Evolutionary conservation across 2,888 invertebrate genomes (phyloP).

Genomic region (Himalopsyche tibetana): DNA sequence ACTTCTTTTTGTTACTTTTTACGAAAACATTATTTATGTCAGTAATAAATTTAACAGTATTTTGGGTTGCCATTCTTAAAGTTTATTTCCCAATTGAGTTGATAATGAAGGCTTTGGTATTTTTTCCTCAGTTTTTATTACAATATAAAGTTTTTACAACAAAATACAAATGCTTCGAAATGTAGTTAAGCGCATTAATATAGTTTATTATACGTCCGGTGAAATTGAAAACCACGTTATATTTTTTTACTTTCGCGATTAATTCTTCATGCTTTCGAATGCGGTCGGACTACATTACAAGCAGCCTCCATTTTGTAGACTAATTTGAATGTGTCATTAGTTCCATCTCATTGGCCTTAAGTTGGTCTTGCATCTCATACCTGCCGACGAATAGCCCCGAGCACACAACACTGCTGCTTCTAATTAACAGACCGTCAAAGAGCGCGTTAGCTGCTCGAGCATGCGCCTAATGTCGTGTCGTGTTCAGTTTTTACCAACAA

Average conservation of each 20-base stretch:
- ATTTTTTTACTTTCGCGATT: neutral
- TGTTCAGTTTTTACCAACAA: slow-evolving; percentile 4
- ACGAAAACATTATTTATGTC: no score
- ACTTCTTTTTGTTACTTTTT: no score
- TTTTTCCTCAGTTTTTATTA: no score
- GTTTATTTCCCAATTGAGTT: no score
- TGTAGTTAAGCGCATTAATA: no score
- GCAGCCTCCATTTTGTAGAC: slow-evolving; percentile 29
- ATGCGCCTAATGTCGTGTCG: slow-evolving; percentile 32
- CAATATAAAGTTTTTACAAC: no score
- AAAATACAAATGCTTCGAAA: no score
- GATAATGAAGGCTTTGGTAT: no score
- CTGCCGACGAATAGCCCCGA: neutral
- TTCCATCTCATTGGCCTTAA: slow-evolving; percentile 38
- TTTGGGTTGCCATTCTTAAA: no score
- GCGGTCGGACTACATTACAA: neutral
- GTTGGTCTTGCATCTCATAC: neutral
- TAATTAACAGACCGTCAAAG: slow-evolving; percentile 38
- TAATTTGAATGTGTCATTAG: slow-evolving; percentile 41
- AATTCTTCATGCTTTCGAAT: neutral
- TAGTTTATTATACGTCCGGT: neutral
- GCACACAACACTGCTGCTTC: slow-evolving; percentile 16
- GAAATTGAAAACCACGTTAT: neutral
- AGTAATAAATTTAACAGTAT: no score
- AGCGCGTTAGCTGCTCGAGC: neutral